A percentile compares a stretch with the other conserved stretches of the same genome.
Evolutionary conservation across 2,113 vertebrate species (phyloP).

Genomic region (Prunella himalayana): DNA sequence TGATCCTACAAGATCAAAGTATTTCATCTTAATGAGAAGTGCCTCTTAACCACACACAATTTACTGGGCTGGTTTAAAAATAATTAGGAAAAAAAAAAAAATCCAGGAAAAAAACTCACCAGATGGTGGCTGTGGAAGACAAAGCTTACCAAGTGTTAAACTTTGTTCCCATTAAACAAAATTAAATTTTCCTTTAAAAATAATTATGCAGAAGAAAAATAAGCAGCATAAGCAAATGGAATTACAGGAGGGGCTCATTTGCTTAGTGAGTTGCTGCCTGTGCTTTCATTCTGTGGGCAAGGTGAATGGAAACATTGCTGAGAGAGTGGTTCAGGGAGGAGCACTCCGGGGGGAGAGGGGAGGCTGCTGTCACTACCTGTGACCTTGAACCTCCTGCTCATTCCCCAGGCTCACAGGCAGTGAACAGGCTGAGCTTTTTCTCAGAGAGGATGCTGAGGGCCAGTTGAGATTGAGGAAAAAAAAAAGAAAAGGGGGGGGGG

Average conservation of each 20-base stretch:
- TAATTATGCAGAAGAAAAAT: slow-evolving; percentile 7
- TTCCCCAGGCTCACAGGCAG: background rate
- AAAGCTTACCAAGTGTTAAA: slow-evolving; percentile 25
- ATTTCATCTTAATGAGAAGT: slow-evolving; percentile 12
- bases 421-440: background rate
- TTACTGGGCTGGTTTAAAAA: slow-evolving; percentile 22
- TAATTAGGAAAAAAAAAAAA: background rate
- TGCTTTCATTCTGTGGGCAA: background rate
- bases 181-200: slow-evolving; percentile 42
- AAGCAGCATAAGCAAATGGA: background rate
- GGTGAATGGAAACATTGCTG: background rate
- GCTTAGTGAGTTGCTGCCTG: background rate
- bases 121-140: background rate
- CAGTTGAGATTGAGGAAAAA: background rate
- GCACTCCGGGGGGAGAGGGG: rapidly evolving
- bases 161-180: slow-evolving; percentile 37
- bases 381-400: background rate
- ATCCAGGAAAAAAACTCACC: background rate
- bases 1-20: background rate
- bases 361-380: background rate
- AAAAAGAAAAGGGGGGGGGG: background rate
- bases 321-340: background rate
- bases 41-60: background rate
- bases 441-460: background rate
- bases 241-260: background rate